Base-by-base conservation (phyloP, 2,113 vertebrate species). In the Dissostichus mawsoni region DNA sequence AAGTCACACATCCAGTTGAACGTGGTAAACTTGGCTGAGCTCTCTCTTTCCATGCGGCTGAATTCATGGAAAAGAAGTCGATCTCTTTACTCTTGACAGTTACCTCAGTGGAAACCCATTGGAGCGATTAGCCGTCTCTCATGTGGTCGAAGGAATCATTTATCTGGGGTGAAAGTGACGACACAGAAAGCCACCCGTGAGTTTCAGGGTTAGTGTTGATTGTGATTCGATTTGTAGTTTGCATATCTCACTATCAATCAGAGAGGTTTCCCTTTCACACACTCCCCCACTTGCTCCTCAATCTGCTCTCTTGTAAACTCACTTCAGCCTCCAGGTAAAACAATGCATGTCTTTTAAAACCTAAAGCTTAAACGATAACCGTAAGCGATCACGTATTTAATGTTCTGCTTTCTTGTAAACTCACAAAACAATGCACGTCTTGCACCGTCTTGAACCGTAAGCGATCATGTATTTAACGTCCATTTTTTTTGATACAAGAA, bases 31-130 rank as follows among this genome's bases (percentile, higher is more conserved):
- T 63, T 41, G n/a, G 36, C 36, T 86, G 29, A 29, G 29, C 29
- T 4, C 29, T 25, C 25, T 25, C 25, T 25, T 25, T 25, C 25
- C 77, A 71, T 70, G 82, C 83, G 69, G 75, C 84, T 87, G 89
- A 86, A 92, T 94, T 90, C 86, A 92, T 94, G 92, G 92, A 93
- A 94, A 94, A 89, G 66, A 93, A 87, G 83, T 84, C 84, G 68
- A 85, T 87, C 87, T 92, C 87, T 91, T 85, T 92, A 91, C 92
- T 91, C 84, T 76, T 87, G 81, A 89, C 86, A 78, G 90, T 94
- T 91, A 93, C 91, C 86, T 94, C 93, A 94, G 84, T 94, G 92
- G 93, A 95, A 94, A 94, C 79, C 90, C 86, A 85, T 88, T 92
- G 87, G 91, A 92, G 87, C 87, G 80, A 91, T 93, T 94, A 88